phyloP scores from a whole-genome alignment of 1,140 invertebrate species.

The Asobara japonica region DNA sequence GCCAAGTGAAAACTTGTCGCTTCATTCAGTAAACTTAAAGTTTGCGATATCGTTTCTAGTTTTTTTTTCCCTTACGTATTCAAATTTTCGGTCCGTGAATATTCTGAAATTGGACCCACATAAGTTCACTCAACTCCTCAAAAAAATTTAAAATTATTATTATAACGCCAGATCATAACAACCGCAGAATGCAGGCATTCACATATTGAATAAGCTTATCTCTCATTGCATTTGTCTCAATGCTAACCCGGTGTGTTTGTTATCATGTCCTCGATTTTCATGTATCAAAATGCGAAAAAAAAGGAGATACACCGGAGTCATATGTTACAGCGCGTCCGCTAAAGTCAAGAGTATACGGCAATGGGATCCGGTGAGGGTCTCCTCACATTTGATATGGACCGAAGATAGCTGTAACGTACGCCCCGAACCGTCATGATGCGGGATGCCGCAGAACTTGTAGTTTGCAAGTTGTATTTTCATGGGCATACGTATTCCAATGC shows the following conservation, averaged over 20 bases:
- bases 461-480: not conserved
- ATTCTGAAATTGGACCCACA: no score
- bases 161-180: no score
- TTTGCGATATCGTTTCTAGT: no score
- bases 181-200: no score
- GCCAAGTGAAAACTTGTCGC: no score
- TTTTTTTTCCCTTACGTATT: no score
- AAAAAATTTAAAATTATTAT: no score
- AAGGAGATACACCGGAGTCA: not conserved
- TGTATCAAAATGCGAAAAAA: not conserved
- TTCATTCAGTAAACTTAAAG: no score
- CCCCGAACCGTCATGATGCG: constrained; percentile 37
- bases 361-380: constrained; percentile 38
- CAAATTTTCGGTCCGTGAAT: no score
- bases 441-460: not conserved
- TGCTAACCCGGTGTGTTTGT: not conserved
- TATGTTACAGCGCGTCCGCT: not conserved
- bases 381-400: constrained; percentile 61
- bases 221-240: not conserved
- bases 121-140: no score
- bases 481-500: no score
- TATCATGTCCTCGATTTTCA: not conserved
- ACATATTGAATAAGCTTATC: no score
- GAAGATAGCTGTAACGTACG: constrained; percentile 61
- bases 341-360: not conserved